These are phyloP conservation scores for Pachliopta kotzebuea DNA, from an alignment of 2,888 invertebrate genomes.

Conservation along the genomic window DNA sequence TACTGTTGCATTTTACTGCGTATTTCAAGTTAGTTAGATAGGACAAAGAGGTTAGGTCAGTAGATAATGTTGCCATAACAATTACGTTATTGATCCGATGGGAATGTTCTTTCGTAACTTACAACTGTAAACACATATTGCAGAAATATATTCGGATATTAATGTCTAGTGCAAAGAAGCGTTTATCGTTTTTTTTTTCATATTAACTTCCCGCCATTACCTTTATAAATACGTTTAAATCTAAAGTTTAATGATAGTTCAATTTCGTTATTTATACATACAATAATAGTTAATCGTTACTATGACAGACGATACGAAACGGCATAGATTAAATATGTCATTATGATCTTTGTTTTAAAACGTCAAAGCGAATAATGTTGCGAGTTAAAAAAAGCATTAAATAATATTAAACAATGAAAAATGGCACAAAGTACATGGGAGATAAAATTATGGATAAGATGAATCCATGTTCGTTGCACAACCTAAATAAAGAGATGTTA, in stretches of 20 bases:
- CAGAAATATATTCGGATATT: background rate
- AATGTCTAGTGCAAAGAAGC: background rate
- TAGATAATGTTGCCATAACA: slow-evolving; percentile 35
- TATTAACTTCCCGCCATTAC: background rate
- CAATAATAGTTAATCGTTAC: slow-evolving; percentile 21
- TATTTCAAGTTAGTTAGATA: background rate
- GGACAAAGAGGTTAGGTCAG: slow-evolving; percentile 3
- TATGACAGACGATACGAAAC: background rate
- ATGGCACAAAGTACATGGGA: slow-evolving; percentile 44
- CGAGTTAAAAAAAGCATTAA: slow-evolving; percentile 21
- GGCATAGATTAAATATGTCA: background rate
- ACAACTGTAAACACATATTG: slow-evolving; percentile 13
- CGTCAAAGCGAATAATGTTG: background rate
- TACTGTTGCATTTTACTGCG: slow-evolving; percentile 13
- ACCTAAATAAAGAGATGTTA: slow-evolving; percentile 46
- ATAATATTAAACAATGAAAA: slow-evolving; percentile 35
- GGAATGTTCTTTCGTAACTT: slow-evolving; percentile 49
- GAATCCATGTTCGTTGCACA: slow-evolving; percentile 55
- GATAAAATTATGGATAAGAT: slow-evolving; percentile 35
- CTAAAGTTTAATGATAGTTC: slow-evolving; percentile 2
- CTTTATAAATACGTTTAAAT: slow-evolving; percentile 17
- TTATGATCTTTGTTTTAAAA: background rate
- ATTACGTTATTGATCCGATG: slow-evolving; percentile 41
- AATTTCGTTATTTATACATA: slow-evolving; percentile 27
- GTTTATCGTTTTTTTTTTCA: background rate